Percentiles rank a stretch among this genome's conserved stretches.
These are phyloP conservation scores for Menura novaehollandiae DNA, from an alignment of 2,113 vertebrate species.

Conservation along the genomic window DNA sequence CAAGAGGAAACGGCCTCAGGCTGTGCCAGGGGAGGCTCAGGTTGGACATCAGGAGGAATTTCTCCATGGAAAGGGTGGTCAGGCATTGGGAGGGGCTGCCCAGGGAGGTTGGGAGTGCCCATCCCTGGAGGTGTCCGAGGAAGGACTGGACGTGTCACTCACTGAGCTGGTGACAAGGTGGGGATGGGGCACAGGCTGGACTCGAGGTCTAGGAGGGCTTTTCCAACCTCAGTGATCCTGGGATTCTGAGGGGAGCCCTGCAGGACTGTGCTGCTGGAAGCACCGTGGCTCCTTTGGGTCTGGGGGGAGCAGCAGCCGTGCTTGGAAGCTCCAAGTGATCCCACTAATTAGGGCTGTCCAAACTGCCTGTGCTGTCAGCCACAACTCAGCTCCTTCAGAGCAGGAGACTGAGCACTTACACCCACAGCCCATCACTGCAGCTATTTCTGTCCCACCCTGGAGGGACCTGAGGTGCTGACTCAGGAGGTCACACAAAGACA, in stretches of 20 bases:
- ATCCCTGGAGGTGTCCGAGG: background rate
- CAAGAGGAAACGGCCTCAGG: fast-evolving
- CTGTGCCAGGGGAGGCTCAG: background rate
- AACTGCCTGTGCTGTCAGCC: background rate
- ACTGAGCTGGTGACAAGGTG: background rate
- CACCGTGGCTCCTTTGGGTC: background rate
- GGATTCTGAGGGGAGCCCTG: background rate
- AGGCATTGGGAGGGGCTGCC: background rate
- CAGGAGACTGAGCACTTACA: background rate
- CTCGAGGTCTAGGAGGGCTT: fast-evolving
- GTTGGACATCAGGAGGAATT: background rate
- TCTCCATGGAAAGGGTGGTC: background rate
- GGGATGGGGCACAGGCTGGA: fast-evolving
- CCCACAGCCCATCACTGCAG: background rate
- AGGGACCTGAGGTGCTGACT: background rate
- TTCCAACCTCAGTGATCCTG: fast-evolving
- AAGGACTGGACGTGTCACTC: background rate
- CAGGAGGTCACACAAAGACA: background rate
- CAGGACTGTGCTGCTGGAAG: background rate
- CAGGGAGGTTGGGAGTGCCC: background rate
- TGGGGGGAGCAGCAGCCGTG: background rate
- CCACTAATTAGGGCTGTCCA: background rate
- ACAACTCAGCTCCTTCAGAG: background rate
- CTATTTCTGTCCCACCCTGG: background rate
- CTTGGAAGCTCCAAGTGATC: background rate